Evolutionary conservation across 1,140 invertebrate species (phyloP).

Genomic region (Pachypsylla venusta): DNA sequence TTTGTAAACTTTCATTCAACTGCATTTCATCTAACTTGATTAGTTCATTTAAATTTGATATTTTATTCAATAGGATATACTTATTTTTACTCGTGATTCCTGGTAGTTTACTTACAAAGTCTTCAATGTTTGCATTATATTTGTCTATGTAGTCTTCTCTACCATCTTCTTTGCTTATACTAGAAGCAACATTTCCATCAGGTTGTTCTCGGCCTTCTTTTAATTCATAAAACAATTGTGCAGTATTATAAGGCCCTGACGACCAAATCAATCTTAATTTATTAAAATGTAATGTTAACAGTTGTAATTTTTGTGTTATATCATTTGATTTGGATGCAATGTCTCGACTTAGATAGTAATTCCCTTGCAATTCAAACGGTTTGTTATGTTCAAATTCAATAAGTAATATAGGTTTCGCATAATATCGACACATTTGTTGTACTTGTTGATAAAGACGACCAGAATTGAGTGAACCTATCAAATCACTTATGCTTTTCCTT

Average conservation of each 20-base stretch:
- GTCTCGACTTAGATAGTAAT: constrained; percentile 63
- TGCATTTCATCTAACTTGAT: constrained; percentile 17
- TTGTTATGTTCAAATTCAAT: constrained; percentile 95
- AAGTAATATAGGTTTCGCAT: constrained; percentile 76
- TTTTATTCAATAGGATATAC: background rate
- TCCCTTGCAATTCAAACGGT: constrained; percentile 68
- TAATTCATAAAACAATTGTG: constrained; percentile 84
- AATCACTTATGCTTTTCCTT: constrained; percentile 91
- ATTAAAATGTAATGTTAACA: constrained; percentile 92
- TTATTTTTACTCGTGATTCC: constrained; percentile 39
- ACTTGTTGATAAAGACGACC: constrained; percentile 93
- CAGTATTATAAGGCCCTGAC: constrained; percentile 82
- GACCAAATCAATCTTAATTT: constrained; percentile 87
- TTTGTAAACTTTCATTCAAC: constrained; percentile 18
- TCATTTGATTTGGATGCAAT: constrained; percentile 48
- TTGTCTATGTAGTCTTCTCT: constrained; percentile 42
- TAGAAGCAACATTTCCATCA: constrained; percentile 46
- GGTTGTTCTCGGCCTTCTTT: constrained; percentile 53
- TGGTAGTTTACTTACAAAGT: constrained; percentile 80
- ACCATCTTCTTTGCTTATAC: constrained; percentile 45
- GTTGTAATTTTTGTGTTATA: constrained; percentile 64
- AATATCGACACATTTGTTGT: constrained; percentile 74
- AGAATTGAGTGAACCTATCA: constrained; percentile 88
- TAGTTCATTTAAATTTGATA: background rate
- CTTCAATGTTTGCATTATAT: constrained; percentile 60